Evolutionary conservation across 2,888 invertebrate genomes (phyloP), one percentile per base, ranked within the genome.

Genomic region (Volucella inflata): DNA sequence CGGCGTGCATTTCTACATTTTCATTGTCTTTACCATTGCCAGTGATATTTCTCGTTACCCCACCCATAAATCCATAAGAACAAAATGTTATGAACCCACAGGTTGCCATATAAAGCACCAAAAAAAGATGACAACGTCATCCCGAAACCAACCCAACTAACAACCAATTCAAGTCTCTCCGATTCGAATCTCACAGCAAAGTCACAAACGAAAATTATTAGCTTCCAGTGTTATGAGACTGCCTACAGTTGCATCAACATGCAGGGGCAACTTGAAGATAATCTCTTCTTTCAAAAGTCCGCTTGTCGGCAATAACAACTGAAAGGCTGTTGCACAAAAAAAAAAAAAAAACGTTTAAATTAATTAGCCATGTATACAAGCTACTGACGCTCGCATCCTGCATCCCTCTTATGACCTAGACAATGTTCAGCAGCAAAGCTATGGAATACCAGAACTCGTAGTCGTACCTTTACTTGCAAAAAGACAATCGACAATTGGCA

Each of bases 401-500:
- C 17, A 42, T 8, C 21, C 50, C 36, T 8, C 71, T 51, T 75
- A 46, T 14, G 71, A 77, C 51, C 30, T 44, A 83, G 77, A 50
- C 62, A 16, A 11, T 74, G 74, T 78, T 46, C 83, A 64, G 74
- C 62, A 51, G 8, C 30, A 11, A 48, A 40, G 14, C 57, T 11
- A 36, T 8, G 51, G 17, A 4, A 10, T 8, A n/a, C 9, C 17
- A 53, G 10, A 21, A 53, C 21, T 9, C 30, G 40, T 12, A 57
- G n/a, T 60, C 42, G 51, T 30, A 55, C 72, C 53, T 17, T 14
- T 48, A 48, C 75, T 65, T 65, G 62, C 71, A 76, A 4, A 30
- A 30, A 30, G 30, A 30, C 57, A 85, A 85, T 77, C 76, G 77
- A 81, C 81, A 81, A 90, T 90, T 91, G 91, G 91, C 91, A 91